Evolutionary conservation across 1,140 invertebrate species (phyloP).

Genomic region (Macrobrachium rosenbergii): DNA sequence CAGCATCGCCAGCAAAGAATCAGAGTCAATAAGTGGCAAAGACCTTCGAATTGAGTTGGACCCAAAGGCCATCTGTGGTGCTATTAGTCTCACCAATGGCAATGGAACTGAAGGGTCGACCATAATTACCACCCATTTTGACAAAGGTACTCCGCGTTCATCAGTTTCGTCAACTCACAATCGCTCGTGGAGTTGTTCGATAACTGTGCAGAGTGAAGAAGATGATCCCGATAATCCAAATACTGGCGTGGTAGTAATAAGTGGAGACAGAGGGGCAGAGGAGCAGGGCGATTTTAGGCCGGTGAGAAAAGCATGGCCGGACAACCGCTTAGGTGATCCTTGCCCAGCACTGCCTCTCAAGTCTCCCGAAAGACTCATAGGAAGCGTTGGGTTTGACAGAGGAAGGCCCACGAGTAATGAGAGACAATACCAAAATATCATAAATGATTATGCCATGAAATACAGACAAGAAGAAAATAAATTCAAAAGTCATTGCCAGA

Average conservation of each 20-base stretch:
- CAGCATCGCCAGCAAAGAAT: not conserved
- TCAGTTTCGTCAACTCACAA: no score
- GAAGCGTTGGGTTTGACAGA: not conserved
- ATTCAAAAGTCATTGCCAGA: not conserved
- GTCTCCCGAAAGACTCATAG: not conserved
- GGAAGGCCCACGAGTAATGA: not conserved
- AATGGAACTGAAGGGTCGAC: conserved; percentile 32
- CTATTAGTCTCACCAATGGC: conserved; percentile 20
- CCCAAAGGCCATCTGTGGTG: conserved; percentile 26
- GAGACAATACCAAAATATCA: not conserved
- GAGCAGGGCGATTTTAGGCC: no score
- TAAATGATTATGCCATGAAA: not conserved
- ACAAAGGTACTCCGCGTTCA: not conserved
- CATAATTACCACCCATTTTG: not conserved
- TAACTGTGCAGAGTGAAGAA: no score
- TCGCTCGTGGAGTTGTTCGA: no score
- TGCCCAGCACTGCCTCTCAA: no score
- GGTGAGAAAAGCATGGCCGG: no score
- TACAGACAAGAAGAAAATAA: conserved; percentile 28
- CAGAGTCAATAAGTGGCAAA: not conserved
- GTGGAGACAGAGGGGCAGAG: no score
- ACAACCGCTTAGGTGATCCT: no score
- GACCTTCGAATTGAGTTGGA: conserved; percentile 17
- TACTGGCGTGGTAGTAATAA: no score
- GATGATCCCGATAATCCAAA: no score